Conservation (phyloP, 2,113 vertebrate species). For the Colistium nudipinnis region DNA sequence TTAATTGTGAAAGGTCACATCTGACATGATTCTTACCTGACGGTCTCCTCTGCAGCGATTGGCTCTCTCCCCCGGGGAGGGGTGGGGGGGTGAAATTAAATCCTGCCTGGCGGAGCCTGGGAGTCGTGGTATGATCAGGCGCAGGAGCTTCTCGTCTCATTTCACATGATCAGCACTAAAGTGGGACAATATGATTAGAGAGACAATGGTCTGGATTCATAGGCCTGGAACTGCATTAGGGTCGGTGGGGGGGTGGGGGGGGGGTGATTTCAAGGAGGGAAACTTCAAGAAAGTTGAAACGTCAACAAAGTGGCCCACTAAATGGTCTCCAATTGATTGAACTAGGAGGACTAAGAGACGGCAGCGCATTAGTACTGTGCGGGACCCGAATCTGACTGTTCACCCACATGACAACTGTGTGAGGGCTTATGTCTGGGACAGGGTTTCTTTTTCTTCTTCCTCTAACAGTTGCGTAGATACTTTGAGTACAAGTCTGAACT, state of each 20-base stretch:
- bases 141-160: constrained; percentile 71
- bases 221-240: no score
- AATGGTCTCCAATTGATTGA: not conserved
- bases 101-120: constrained; percentile 55
- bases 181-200: constrained; percentile 68
- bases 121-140: constrained; percentile 38
- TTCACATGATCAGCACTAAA: constrained; percentile 70
- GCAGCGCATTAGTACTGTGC: not conserved
- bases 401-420: not conserved
- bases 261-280: not conserved
- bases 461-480: constrained; percentile 13
- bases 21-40: constrained; percentile 78
- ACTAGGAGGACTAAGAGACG: constrained; percentile 1
- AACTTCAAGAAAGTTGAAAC: not conserved
- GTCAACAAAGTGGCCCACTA: not conserved
- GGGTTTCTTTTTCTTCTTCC: constrained; percentile 4
- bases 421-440: not conserved
- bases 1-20: constrained; percentile 82
- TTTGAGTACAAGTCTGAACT: constrained; percentile 20
- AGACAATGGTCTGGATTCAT: constrained; percentile 45
- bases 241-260: no score
- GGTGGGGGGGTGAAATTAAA: constrained; percentile 78
- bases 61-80: constrained; percentile 59
- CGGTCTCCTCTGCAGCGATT: constrained; percentile 64
- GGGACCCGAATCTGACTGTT: not conserved